phyloP scores from a whole-genome alignment of 2,888 invertebrate species.

The Lasioglossum zephyrum region DNA sequence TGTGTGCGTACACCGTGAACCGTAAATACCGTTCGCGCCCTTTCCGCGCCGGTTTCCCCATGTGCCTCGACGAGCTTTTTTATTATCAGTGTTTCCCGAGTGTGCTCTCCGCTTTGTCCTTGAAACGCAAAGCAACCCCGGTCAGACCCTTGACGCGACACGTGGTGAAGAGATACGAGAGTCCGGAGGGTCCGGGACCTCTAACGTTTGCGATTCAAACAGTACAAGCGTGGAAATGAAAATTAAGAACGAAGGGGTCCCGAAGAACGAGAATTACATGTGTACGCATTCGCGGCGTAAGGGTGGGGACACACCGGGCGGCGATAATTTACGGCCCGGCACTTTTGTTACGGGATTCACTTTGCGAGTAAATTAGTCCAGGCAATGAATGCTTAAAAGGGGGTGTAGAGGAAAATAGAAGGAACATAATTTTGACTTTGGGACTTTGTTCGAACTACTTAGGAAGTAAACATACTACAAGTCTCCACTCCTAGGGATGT shows the following conservation, averaged over 20 bases:
- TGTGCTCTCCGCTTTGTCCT: constrained; percentile 30
- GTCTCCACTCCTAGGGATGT: too few species aligned
- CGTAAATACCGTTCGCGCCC: constrained; percentile 41
- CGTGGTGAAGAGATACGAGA: constrained; percentile 24
- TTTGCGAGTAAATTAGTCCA: constrained; percentile 40
- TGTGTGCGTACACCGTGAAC: constrained; percentile 34
- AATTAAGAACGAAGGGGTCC: constrained; percentile 49
- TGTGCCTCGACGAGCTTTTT: constrained; percentile 19
- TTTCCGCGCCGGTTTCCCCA: background rate
- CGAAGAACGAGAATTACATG: constrained; percentile 50
- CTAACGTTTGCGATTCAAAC: constrained; percentile 54
- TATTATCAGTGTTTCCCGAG: constrained; percentile 23
- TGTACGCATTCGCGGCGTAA: constrained; percentile 9
- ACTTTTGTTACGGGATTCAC: constrained; percentile 26
- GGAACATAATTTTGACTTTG: too few species aligned
- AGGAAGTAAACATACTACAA: too few species aligned
- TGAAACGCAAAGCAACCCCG: constrained; percentile 21
- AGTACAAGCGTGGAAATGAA: constrained; percentile 40
- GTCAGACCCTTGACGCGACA: constrained; percentile 24
- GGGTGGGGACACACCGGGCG: background rate
- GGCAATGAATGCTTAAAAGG: too few species aligned
- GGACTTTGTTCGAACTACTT: too few species aligned
- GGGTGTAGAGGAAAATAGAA: too few species aligned
- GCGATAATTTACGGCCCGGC: constrained; percentile 16
- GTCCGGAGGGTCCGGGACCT: constrained; percentile 24